These are phyloP conservation scores for Typhlomys cinereus DNA, from an alignment of 2,113 vertebrate species.

Conservation along the genomic window DNA sequence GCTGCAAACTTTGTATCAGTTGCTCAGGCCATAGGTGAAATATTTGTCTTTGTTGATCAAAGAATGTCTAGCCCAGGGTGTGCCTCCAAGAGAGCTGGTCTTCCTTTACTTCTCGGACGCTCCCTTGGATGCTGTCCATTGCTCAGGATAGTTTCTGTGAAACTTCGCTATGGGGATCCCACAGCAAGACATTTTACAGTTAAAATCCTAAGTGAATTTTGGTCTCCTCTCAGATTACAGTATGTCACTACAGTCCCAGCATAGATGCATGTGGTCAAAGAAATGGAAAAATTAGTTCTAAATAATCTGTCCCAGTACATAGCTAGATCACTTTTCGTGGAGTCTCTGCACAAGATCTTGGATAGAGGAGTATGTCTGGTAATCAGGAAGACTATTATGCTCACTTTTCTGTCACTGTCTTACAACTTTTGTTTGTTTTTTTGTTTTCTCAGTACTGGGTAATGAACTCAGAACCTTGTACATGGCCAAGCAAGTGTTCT, in stretches of 20 bases:
- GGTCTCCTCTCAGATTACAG: background rate
- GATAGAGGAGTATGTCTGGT: background rate
- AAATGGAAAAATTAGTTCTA: background rate
- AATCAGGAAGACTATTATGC: background rate
- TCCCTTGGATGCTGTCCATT: constrained; percentile 66
- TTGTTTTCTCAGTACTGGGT: background rate
- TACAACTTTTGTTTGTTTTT: too few species aligned
- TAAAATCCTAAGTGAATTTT: background rate
- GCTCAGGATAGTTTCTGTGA: constrained; percentile 64
- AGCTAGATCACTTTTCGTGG: background rate
- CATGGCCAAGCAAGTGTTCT: background rate
- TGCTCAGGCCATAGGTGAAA: constrained; percentile 54
- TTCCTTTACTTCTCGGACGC: constrained; percentile 49
- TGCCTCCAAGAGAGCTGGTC: constrained; percentile 57
- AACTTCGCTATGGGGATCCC: constrained; percentile 41
- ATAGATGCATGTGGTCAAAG: background rate
- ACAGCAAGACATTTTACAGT: background rate
- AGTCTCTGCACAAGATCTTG: background rate
- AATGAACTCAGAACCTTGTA: background rate
- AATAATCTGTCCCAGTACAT: background rate
- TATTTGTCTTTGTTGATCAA: constrained; percentile 65
- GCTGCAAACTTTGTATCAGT: constrained; percentile 29
- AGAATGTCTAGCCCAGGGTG: constrained; percentile 59
- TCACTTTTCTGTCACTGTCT: background rate
- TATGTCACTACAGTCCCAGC: background rate